Base-by-base conservation (phyloP, 2,113 vertebrate genomes). In the Neodontobutis hainanensis region DNA sequence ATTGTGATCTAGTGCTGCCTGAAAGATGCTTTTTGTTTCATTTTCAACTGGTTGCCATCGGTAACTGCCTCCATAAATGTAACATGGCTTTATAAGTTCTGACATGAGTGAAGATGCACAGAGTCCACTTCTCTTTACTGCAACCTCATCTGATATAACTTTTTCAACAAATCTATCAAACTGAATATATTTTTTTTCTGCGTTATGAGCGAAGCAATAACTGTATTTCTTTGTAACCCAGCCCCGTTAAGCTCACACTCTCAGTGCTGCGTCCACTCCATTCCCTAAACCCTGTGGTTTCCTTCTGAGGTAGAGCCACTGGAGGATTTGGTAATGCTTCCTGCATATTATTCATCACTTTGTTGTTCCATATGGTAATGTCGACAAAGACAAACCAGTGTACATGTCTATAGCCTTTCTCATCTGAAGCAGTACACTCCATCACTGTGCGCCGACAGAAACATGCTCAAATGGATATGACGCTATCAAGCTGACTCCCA, bases 341-440 rank as follows among this genome's bases (percentile, higher is more conserved):
- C 19, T 36, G 35, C 5, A 57, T 45, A 61, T 62, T 66, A 68
- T 72, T 64, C 14, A 48, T 70, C 61, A 59, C 14, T 53, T 14
- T 66, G 11, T 66, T 47, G n/a, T 44, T 66, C 43, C 15, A 62
- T 38, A 53, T 8, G 6, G 38, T 61, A 57, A 79, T 70, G 61
- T 12, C 64, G 15, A 51, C n/a, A 59, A 64, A 47, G 60, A 65
- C 15, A 2, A 50, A 16, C 48, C 14, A 49, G 5, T 42, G 46
- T 46, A 35, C 32, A 45, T 38, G n/a, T 68, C 45, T 59, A 27
- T 38, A 63, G 42, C 19, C 15, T 12, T 42, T 58, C 50, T 47
- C 16, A 47, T 48, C 14, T 16, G 47, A 0, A 32, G 2, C n/a
- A 4, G 47, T 42, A 46, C 56, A 56, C 15, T 62, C 51, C 42